A percentile compares a stretch with the other conserved stretches of the same genome.
These are phyloP conservation scores for Battus philenor DNA, from an alignment of 1,140 invertebrate species.

Conservation along the genomic window DNA sequence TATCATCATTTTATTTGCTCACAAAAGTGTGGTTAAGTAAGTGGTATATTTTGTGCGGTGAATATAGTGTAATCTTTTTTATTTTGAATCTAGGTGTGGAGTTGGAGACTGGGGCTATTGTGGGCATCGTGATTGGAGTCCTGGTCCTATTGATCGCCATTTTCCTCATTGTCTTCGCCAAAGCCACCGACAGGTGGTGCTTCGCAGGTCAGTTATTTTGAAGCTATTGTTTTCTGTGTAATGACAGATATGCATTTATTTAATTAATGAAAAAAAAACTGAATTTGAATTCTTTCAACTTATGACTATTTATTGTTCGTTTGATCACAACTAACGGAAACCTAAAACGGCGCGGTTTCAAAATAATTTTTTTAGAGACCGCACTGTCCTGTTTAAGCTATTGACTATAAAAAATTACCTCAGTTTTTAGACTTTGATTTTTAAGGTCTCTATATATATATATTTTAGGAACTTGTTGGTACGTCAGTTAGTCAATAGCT, in stretches of 20 bases:
- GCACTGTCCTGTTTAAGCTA: neutral
- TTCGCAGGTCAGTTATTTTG: constrained; percentile 85
- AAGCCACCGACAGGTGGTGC: constrained; percentile 87
- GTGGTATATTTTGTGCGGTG: too few species aligned
- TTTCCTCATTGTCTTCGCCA: constrained; percentile 84
- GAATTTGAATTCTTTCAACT: too few species aligned
- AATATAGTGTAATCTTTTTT: too few species aligned
- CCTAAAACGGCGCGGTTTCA: neutral
- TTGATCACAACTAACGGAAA: constrained; percentile 6
- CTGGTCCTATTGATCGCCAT: constrained; percentile 80
- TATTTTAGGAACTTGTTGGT: too few species aligned
- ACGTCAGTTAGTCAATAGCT: constrained; percentile 3
- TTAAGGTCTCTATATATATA: too few species aligned
- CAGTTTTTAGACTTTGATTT: too few species aligned
- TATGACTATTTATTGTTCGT: neutral
- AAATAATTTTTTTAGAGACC: neutral
- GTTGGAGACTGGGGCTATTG: constrained; percentile 83
- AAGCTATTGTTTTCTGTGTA: too few species aligned
- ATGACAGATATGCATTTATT: too few species aligned
- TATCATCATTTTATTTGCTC: too few species aligned
- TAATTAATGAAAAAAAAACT: too few species aligned
- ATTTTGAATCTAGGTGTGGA: constrained; percentile 82
- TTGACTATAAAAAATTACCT: too few species aligned
- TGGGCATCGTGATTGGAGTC: constrained; percentile 84
- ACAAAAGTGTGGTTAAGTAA: too few species aligned